A percentile compares a stretch with the other conserved stretches of the same genome.
phyloP scores from a whole-genome alignment of 2,888 invertebrate genomes.

The Listrodromus nycthemerus region DNA sequence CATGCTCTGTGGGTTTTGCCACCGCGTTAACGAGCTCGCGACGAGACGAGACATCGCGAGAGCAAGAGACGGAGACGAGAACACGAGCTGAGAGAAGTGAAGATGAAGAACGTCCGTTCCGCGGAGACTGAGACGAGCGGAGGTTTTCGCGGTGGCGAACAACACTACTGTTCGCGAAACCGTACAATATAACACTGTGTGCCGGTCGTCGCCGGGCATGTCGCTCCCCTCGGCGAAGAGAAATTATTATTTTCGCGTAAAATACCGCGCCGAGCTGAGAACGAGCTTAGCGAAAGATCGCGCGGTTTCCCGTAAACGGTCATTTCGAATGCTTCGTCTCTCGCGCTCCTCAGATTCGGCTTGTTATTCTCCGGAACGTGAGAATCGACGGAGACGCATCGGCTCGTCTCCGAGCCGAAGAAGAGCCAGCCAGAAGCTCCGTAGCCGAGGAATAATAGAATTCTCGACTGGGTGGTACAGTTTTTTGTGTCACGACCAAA shows the following conservation, averaged over 20 bases:
- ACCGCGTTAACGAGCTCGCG: conserved; percentile 76
- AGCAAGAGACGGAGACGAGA: conserved; percentile 16
- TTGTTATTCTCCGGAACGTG: conserved; percentile 20
- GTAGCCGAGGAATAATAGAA: not conserved
- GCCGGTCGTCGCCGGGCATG: not conserved
- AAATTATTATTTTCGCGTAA: conserved; percentile 58
- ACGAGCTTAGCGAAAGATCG: conserved; percentile 11
- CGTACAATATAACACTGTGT: conserved; percentile 10
- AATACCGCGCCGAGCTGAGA: conserved; percentile 29
- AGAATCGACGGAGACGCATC: not conserved
- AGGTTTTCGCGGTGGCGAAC: conserved; percentile 39
- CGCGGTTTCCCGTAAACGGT: conserved; percentile 35
- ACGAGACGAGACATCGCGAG: conserved; percentile 25
- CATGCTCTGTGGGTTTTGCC: conserved; percentile 75
- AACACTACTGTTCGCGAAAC: conserved; percentile 28
- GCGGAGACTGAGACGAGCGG: conserved; percentile 23
- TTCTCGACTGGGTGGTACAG: conserved; percentile 12
- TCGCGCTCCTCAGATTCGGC: conserved; percentile 29
- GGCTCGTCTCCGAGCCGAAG: not conserved
- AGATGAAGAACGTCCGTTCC: conserved; percentile 52
- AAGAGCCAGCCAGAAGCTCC: not conserved
- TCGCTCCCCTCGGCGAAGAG: not conserved
- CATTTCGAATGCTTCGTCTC: conserved; percentile 30
- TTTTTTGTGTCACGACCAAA: conserved; percentile 27
- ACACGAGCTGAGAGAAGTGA: conserved; percentile 27